These are phyloP conservation scores for Diplodus sargus DNA, from an alignment of 2,797 vertebrate species.

Conservation along the genomic window DNA sequence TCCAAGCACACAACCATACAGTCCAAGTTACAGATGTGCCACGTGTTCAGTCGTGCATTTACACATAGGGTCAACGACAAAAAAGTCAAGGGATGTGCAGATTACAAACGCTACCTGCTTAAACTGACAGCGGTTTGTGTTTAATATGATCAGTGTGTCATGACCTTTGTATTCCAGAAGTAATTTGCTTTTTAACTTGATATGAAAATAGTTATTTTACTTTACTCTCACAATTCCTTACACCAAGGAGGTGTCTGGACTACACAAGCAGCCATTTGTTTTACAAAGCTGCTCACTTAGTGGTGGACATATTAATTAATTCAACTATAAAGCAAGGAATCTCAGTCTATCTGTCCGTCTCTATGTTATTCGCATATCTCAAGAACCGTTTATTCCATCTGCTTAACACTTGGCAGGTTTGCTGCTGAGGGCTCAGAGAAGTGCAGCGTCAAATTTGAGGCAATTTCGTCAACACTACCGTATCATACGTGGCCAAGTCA, in stretches of 20 bases:
- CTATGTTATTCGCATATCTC: too few relatives aligned
- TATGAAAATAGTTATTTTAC: background rate
- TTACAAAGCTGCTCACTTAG: too few relatives aligned
- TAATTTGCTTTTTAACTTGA: slow-evolving; percentile 1
- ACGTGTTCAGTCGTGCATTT: slow-evolving; percentile 12
- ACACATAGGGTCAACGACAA: background rate
- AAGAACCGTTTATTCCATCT: too few relatives aligned
- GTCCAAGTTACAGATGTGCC: slow-evolving; percentile 15
- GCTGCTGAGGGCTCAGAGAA: too few relatives aligned
- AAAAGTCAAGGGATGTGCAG: slow-evolving; percentile 8
- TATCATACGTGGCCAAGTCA: too few relatives aligned
- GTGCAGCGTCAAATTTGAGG: too few relatives aligned
- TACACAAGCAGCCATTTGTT: too few relatives aligned
- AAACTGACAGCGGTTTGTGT: slow-evolving; percentile 16
- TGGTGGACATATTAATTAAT: too few relatives aligned
- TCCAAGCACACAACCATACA: background rate
- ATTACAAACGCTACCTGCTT: slow-evolving; percentile 6
- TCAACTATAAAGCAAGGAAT: too few relatives aligned
- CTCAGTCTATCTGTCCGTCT: too few relatives aligned
- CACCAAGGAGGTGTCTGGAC: background rate
- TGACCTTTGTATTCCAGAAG: background rate
- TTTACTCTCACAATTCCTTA: background rate
- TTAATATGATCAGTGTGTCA: slow-evolving; percentile 17
- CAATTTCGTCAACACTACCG: too few relatives aligned
- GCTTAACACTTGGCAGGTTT: too few relatives aligned